Evolutionary conservation across 2,888 invertebrate species (phyloP), one percentile per base, ranked within the genome.

Genomic region (Hirtodrosophila duncani): DNA sequence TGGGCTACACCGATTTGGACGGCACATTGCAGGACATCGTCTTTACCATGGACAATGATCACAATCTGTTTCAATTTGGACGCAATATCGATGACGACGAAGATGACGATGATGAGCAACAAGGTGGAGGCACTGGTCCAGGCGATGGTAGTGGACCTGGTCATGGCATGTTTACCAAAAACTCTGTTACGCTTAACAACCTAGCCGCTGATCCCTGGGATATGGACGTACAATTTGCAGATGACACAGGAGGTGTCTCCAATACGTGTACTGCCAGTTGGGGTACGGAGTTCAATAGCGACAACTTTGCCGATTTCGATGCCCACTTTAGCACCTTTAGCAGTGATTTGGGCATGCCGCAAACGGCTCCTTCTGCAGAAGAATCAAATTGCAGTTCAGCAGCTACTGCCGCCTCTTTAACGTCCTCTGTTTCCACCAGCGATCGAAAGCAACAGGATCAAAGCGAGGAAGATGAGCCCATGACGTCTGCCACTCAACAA

Each of bases 221-320:
- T 21, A 64, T 77, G 58, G 64, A 78, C 14, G 82, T 82, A 59
- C 74, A 79, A 24, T 82, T 84, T 41, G 70, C 69, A 37, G 81
- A 82, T 42, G 61, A 83, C 7, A 70, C 77, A 6, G 62, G 67
- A 10, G 29, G 50, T 0, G 67, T 70, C 8, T 56, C 41, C 9
- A 66, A 61, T 31, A 67, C 63, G 9, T 48, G 69, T 18, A 67
- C 75, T 3, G 44, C 59, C 42, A 51, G 37, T 45, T 85, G 85
- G 85, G 77, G 78, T 9, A 65, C 74, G 3, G 82, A 84, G 16
- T 85, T 85, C 50, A 58, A 61, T 51, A 74, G 42, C 26, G 83
- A 84, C 56, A 86, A 86, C 50, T 86, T 86, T 80, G 86, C 87
- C 23, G 85, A 87, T 55, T 87, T 87, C 42, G 85, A 86, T 81